Base-by-base conservation (phyloP, 1,140 invertebrate genomes). In the Drosophila mojavensis region DNA sequence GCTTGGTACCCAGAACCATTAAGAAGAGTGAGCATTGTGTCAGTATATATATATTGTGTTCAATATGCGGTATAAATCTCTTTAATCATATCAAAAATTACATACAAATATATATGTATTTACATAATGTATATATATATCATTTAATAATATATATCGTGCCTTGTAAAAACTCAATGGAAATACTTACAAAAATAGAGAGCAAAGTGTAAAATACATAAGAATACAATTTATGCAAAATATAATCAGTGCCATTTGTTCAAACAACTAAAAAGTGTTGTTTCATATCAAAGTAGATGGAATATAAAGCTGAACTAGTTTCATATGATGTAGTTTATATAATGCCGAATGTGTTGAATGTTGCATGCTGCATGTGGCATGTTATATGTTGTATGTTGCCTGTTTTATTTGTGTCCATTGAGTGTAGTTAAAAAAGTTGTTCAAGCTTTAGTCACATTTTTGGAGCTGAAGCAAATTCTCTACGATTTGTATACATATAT, bases 401-500 rank as follows among this genome's bases (percentile, higher is more conserved):
- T 66, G 53, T 33, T 51, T 75, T 50, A 61, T 55, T 17, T 67
- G 36, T 75, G 55, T 43, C 6, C 43, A 41, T n/a, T 54, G 28
- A n/a, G 53, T 79, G 64, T 59, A 36, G 33, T 30, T 62, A 41
- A 58, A 39, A 17, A 56, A 41, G 17, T 28, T 60, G 39, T 67
- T 56, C 17, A 64, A 71, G 59, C 68, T 61, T 75, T 71, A 64
- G 61, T 75, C 60, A 51, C 68, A 65, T 39, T 39, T 60, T 51
- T 45, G 55, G 61, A 78, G 71, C 70, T 82, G 45, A 76, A 80
- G 78, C 80, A 1, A 58, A 64, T 72, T 76, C 24, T 62, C 83
- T 83, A 77, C 43, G 61, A 65, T 43, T 75, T 88, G 79, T 86
- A 74, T 74, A 85, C 69, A 79, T 75, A 72, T 78, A 84, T 83